Percentiles rank a stretch among this genome's conserved stretches.
These are phyloP conservation scores for Stichodactyla helianthus DNA, from an alignment of 64 coral and sea anemone species.

Conservation along the genomic window DNA sequence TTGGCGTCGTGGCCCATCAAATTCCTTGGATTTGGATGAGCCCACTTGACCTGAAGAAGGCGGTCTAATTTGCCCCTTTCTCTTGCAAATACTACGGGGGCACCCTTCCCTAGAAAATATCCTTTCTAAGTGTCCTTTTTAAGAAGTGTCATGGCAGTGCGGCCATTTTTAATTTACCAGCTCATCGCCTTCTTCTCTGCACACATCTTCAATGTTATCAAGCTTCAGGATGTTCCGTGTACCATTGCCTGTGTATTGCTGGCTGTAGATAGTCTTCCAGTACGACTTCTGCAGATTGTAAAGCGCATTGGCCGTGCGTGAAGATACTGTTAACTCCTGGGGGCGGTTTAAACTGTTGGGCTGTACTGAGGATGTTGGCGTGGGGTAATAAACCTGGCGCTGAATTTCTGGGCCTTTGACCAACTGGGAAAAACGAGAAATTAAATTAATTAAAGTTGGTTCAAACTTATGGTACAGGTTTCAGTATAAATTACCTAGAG, in stretches of 20 bases:
- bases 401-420: conserved; percentile 65
- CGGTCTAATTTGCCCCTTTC: too few relatives aligned
- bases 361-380: conserved; percentile 66
- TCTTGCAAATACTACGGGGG: too few relatives aligned
- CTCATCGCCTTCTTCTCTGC: conserved; percentile 3
- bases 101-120: too few relatives aligned
- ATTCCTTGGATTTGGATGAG: too few relatives aligned
- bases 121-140: too few relatives aligned
- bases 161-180: conserved; percentile 45
- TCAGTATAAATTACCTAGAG: too few relatives aligned
- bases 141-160: too few relatives aligned
- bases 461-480: too few relatives aligned
- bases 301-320: conserved; percentile 79
- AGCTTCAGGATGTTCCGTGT: conserved; percentile 73
- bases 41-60: too few relatives aligned
- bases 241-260: conserved; percentile 70
- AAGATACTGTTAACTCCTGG: conserved; percentile 50
- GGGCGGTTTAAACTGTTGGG: conserved; percentile 59
- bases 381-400: conserved; percentile 77
- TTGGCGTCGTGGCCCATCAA: too few relatives aligned
- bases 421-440: conserved; percentile 29
- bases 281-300: conserved; percentile 60
- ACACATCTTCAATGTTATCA: conserved; percentile 68
- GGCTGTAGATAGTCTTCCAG: conserved; percentile 61
- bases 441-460: neutral